Evolutionary conservation across 2,888 invertebrate genomes (phyloP).

Genomic region (Schizaphis graminum): DNA sequence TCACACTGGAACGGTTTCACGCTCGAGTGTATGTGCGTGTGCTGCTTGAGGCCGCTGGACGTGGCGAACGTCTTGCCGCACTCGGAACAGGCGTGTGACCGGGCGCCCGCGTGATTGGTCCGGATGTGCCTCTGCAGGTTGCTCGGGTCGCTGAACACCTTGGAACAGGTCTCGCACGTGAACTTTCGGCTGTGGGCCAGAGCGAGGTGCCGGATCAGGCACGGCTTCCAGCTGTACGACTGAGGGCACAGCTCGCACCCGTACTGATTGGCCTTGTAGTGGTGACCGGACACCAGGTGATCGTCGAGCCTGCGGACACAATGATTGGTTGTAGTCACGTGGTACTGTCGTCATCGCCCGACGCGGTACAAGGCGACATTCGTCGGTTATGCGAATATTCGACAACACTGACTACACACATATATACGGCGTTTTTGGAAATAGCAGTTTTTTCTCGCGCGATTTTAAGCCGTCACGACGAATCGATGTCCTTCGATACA

Average conservation of each 20-base stretch:
- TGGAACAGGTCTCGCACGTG: slow-evolving; percentile 92
- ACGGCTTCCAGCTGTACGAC: slow-evolving; percentile 85
- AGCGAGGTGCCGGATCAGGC: slow-evolving; percentile 86
- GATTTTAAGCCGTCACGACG: no score
- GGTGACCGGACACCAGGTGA: slow-evolving; percentile 84
- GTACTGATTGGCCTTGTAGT: slow-evolving; percentile 83
- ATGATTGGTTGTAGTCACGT: no score
- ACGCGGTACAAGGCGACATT: no score
- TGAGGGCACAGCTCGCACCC: slow-evolving; percentile 88
- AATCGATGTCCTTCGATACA: no score
- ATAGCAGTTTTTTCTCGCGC: no score
- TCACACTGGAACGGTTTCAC: slow-evolving; percentile 98
- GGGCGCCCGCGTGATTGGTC: slow-evolving; percentile 93
- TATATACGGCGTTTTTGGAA: no score
- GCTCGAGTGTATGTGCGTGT: slow-evolving; percentile 98
- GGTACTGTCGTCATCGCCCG: no score
- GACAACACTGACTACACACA: no score
- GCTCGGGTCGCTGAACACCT: slow-evolving; percentile 95
- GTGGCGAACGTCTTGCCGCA: slow-evolving; percentile 99
- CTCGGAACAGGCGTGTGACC: slow-evolving; percentile 97
- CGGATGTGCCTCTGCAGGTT: slow-evolving; percentile 97
- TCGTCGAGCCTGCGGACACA: slow-evolving; percentile 80
- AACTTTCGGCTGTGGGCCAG: slow-evolving; percentile 87
- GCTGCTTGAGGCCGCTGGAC: slow-evolving; percentile 97
- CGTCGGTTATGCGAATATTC: no score